These are phyloP conservation scores for Adrianichthys oophorus DNA, from an alignment of 2,797 vertebrate genomes.

Conservation along the genomic window DNA sequence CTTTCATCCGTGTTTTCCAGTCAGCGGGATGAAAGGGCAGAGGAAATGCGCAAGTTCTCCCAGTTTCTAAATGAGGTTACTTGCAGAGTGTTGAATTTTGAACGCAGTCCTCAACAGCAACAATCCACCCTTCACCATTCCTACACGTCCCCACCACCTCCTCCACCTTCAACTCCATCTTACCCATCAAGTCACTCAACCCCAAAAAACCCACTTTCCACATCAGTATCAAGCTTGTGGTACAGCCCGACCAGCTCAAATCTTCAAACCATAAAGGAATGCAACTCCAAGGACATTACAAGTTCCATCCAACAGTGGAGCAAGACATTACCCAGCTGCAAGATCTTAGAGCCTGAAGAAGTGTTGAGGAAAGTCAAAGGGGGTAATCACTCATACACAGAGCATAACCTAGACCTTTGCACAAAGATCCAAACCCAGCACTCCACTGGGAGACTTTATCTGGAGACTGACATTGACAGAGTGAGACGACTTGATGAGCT, in stretches of 20 bases:
- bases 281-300: constrained; percentile 50
- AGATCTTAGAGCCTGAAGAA: constrained; percentile 78
- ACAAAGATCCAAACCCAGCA: constrained; percentile 63
- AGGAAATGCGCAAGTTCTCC: constrained; percentile 86
- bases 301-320: constrained; percentile 68
- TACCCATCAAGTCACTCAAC: constrained; percentile 19
- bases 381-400: constrained; percentile 59
- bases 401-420: constrained; percentile 53
- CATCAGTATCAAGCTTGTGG: constrained; percentile 44
- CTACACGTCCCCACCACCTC: constrained; percentile 30
- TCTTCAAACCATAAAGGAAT: constrained; percentile 62
- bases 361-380: constrained; percentile 64
- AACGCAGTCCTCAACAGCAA: constrained; percentile 69
- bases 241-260: constrained; percentile 50
- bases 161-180: constrained; percentile 23
- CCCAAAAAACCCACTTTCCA: constrained; percentile 20
- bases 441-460: constrained; percentile 65
- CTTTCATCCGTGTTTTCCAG: constrained; percentile 9
- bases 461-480: constrained; percentile 76
- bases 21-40: constrained; percentile 68
- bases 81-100: constrained; percentile 82
- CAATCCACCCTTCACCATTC: constrained; percentile 60
- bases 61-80: constrained; percentile 92
- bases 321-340: constrained; percentile 74
- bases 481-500: constrained; percentile 74